Conservation (phyloP, 2,888 invertebrate genomes). For the Lepidocyrtinus sp. region DNA sequence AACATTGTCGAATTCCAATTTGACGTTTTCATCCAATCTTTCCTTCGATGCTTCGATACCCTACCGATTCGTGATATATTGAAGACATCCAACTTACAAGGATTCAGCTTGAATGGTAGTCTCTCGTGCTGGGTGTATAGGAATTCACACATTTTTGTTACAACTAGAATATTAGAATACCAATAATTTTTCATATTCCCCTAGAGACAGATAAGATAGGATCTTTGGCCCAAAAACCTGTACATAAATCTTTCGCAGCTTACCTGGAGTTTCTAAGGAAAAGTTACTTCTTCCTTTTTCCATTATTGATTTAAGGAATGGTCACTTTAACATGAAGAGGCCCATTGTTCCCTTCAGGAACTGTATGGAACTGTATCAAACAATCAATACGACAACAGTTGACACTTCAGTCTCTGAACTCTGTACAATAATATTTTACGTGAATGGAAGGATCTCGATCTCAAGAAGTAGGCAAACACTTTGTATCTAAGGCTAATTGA, state of each 20-base stretch:
- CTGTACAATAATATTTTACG: slow-evolving; percentile 4
- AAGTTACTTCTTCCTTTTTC: background rate
- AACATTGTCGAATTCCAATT: background rate
- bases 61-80: background rate
- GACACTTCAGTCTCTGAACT: background rate
- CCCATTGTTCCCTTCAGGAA: background rate
- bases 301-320: background rate
- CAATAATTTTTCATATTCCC: too few relatives aligned
- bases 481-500: slow-evolving; percentile 35
- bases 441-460: slow-evolving; percentile 31
- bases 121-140: too few relatives aligned
- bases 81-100: too few relatives aligned
- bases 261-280: background rate
- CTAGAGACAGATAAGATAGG: background rate
- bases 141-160: too few relatives aligned
- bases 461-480: background rate
- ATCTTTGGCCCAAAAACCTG: background rate
- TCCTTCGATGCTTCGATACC: background rate
- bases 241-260: slow-evolving; percentile 25
- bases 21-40: background rate
- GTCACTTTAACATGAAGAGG: slow-evolving; percentile 22
- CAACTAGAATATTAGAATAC: too few relatives aligned
- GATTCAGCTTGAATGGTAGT: too few relatives aligned
- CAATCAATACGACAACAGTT: background rate
- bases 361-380: background rate